These are phyloP conservation scores for Gallirallus australis DNA, from an alignment of 2,797 vertebrate species.

Conservation along the genomic window DNA sequence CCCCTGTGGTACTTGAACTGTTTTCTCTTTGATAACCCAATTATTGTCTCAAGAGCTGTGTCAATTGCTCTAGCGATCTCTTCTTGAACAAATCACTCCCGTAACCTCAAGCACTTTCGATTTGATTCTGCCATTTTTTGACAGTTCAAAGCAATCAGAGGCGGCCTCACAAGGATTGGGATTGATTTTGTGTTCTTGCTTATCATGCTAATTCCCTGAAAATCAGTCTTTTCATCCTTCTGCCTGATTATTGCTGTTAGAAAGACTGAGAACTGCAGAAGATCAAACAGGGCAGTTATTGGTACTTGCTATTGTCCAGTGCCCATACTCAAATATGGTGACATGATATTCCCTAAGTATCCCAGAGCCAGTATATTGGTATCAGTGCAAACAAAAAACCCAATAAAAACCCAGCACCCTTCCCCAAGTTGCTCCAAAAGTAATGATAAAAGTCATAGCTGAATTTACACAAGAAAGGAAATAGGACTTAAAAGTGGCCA, in stretches of 20 bases:
- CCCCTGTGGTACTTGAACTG: slow-evolving; percentile 99
- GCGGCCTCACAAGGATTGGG: slow-evolving; percentile 97
- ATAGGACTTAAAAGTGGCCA: slow-evolving; percentile 54
- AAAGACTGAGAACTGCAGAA: slow-evolving; percentile 93
- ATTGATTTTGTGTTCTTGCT: slow-evolving; percentile 99
- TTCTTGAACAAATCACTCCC: slow-evolving; percentile 99
- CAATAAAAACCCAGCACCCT: background rate
- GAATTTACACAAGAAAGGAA: slow-evolving; percentile 59
- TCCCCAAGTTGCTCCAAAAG: slow-evolving; percentile 23
- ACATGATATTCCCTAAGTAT: slow-evolving; percentile 71
- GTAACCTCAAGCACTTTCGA: slow-evolving; percentile 99
- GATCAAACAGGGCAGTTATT: slow-evolving; percentile 86
- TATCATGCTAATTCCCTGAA: slow-evolving; percentile 99
- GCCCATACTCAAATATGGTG: slow-evolving; percentile 71
- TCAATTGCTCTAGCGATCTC: slow-evolving; percentile 99
- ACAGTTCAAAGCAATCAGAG: slow-evolving; percentile 99
- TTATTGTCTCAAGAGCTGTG: slow-evolving; percentile 99
- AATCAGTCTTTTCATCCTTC: slow-evolving; percentile 99
- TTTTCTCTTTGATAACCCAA: slow-evolving; percentile 99
- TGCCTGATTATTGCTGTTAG: slow-evolving; percentile 99
- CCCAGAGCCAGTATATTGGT: slow-evolving; percentile 37
- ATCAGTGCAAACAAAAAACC: slow-evolving; percentile 40
- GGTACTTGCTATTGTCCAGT: slow-evolving; percentile 83
- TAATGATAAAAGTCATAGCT: slow-evolving; percentile 38
- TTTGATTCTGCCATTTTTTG: slow-evolving; percentile 99